Percentiles rank a stretch among this genome's conserved stretches.
Evolutionary conservation across 2,113 vertebrate genomes (phyloP).

Genomic region (Xiphophorus maculatus): DNA sequence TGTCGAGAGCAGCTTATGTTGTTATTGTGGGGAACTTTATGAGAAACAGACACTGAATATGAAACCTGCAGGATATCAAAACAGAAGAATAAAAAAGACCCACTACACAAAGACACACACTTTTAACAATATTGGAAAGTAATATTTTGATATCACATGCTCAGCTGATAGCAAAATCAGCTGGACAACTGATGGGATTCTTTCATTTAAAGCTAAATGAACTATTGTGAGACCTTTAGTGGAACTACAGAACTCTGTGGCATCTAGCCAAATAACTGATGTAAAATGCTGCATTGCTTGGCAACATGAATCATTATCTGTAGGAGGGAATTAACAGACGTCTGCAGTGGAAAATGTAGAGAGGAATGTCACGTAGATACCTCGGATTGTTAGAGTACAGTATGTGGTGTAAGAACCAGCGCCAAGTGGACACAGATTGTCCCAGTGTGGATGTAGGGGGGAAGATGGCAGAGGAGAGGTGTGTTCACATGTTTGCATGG

Average conservation of each 20-base stretch:
- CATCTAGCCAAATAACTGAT: conserved; percentile 43
- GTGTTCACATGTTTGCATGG: conserved; percentile 23
- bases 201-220: background rate
- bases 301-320: conserved; percentile 58
- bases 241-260: conserved; percentile 7
- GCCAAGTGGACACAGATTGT: conserved; percentile 68
- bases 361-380: conserved; percentile 39
- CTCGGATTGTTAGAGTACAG: conserved; percentile 29
- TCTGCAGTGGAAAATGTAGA: conserved; percentile 43
- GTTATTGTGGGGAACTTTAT: conserved; percentile 28
- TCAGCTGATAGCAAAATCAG: background rate
- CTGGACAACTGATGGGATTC: background rate
- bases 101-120: background rate
- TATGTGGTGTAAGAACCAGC: conserved; percentile 25
- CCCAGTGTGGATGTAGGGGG: conserved; percentile 30
- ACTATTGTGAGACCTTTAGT: background rate
- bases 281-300: conserved; percentile 66
- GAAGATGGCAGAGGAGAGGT: conserved; percentile 26
- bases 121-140: background rate
- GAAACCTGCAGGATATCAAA: conserved; percentile 14
- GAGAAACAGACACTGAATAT: conserved; percentile 26
- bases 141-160: background rate
- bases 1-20: conserved; percentile 34
- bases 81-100: background rate
- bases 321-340: conserved; percentile 59